phyloP scores from a whole-genome alignment of 2,888 invertebrate species.

The Xestia ashworthii region DNA sequence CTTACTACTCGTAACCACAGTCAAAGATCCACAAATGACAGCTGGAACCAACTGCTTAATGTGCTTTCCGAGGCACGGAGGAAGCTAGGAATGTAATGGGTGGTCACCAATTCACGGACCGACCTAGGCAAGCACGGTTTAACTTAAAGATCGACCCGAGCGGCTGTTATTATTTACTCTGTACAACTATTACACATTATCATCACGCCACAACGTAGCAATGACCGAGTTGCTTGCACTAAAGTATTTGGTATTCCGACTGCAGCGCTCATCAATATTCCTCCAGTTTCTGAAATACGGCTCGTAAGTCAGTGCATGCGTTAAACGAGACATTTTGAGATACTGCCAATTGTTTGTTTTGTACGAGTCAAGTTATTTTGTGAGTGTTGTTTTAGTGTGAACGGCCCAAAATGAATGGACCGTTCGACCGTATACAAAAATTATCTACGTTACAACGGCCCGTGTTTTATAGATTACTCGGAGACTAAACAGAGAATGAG shows the following conservation, averaged over 20 bases:
- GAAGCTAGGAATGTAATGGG: too few species aligned
- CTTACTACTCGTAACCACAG: too few species aligned
- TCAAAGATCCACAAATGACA: too few species aligned
- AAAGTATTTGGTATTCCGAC: conserved; percentile 54
- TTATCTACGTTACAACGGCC: too few species aligned
- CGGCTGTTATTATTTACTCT: too few species aligned
- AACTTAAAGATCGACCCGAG: too few species aligned
- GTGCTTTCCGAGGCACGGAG: too few species aligned
- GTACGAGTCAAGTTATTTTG: neutral
- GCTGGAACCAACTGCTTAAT: too few species aligned
- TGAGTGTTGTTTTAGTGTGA: neutral
- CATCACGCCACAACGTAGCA: conserved; percentile 62
- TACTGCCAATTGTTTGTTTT: neutral
- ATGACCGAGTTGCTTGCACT: conserved; percentile 71
- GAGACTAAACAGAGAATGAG: neutral
- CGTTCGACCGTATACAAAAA: too few species aligned
- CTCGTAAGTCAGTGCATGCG: conserved; percentile 41
- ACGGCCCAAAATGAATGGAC: too few species aligned
- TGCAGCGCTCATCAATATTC: conserved; percentile 50
- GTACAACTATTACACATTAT: conserved; percentile 45
- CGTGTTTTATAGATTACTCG: neutral
- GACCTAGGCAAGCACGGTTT: too few species aligned
- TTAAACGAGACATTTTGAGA: neutral
- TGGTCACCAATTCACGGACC: too few species aligned
- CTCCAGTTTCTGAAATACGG: conserved; percentile 38